These are phyloP conservation scores for Motacilla tschutschensis DNA, from an alignment of 2,113 vertebrate species.

Conservation along the genomic window DNA sequence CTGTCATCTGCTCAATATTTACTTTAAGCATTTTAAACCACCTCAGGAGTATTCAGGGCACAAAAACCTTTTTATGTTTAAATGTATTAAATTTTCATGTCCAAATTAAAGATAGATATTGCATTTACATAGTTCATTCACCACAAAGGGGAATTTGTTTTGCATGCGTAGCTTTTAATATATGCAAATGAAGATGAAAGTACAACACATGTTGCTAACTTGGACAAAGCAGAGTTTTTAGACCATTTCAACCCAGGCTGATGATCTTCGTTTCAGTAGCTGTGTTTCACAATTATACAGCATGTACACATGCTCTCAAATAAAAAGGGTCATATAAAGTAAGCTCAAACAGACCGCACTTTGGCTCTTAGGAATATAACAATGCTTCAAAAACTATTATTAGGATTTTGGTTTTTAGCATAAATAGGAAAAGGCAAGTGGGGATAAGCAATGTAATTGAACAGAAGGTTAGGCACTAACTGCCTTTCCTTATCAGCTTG, in stretches of 20 bases:
- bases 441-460: neutral
- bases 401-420: neutral
- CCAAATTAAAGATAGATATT: slow-evolving; percentile 74
- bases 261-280: neutral
- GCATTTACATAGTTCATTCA: slow-evolving; percentile 73
- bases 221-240: slow-evolving; percentile 57
- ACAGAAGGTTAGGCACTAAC: neutral
- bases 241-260: neutral
- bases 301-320: neutral
- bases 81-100: slow-evolving; percentile 70
- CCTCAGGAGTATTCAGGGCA: slow-evolving; percentile 71
- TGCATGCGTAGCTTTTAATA: slow-evolving; percentile 61
- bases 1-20: slow-evolving; percentile 72
- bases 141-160: slow-evolving; percentile 63
- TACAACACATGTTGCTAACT: slow-evolving; percentile 44
- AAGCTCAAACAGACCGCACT: slow-evolving; percentile 1
- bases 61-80: slow-evolving; percentile 59
- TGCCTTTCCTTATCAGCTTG: neutral
- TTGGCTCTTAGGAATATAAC: slow-evolving; percentile 17
- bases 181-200: slow-evolving; percentile 53
- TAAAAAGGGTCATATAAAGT: neutral
- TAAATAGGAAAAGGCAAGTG: slow-evolving; percentile 9
- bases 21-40: slow-evolving; percentile 71
- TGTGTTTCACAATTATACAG: slow-evolving; percentile 47
- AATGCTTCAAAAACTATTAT: slow-evolving; percentile 29